Conservation (phyloP, 2,797 vertebrate species). For the Sebastes nivosus region DNA sequence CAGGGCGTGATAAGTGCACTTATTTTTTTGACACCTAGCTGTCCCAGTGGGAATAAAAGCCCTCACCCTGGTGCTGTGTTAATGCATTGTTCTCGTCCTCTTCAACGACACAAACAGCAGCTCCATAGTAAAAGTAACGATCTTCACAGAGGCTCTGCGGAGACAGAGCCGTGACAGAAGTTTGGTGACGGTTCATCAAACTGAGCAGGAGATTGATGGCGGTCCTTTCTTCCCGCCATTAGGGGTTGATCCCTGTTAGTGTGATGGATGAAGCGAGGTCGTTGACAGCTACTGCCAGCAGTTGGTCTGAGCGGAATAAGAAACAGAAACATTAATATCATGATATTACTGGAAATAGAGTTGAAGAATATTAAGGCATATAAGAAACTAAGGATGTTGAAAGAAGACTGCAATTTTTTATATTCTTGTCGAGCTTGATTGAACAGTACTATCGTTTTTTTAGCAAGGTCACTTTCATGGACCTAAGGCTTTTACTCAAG, state of each 20-base stretch:
- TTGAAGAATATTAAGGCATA: background rate
- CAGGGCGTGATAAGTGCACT: background rate
- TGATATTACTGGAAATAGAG: background rate
- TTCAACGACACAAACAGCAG: conserved; percentile 10
- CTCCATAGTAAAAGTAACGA: background rate
- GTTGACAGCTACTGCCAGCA: background rate
- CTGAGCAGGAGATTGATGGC: conserved; percentile 32
- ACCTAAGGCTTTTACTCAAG: background rate
- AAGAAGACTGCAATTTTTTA: background rate
- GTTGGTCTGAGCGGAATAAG: background rate
- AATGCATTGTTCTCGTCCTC: background rate
- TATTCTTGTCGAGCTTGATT: background rate
- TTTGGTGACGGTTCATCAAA: background rate
- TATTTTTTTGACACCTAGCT: background rate
- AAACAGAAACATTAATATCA: background rate
- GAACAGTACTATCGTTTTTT: background rate
- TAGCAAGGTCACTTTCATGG: background rate
- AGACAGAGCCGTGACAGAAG: background rate
- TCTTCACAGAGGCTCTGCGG: conserved; percentile 6
- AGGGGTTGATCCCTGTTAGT: conserved; percentile 13
- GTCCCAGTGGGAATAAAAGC: background rate
- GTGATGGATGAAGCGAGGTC: conserved; percentile 17
- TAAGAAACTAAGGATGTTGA: background rate
- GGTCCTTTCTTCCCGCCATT: background rate
- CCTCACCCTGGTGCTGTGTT: background rate